Conservation (phyloP, 2,113 vertebrate genomes). For the Clarias macrocephalus region DNA sequence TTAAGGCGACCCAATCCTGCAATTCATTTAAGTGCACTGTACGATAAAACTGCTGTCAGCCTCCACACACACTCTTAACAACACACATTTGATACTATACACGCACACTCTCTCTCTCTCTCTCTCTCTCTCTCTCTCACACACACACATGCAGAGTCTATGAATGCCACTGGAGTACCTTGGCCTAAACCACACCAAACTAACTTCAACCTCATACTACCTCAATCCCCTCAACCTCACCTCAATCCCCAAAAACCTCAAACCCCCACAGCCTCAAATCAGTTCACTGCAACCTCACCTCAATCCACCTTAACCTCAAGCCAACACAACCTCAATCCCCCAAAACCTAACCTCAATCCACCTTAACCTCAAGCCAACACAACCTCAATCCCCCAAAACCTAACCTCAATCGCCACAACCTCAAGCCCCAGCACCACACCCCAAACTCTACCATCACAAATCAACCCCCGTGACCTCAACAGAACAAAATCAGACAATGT, state of each 20-base stretch:
- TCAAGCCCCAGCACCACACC: no score
- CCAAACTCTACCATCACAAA: neutral
- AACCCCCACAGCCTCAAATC: no score
- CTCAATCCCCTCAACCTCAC: neutral
- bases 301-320: no score
- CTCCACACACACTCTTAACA: slow-evolving; percentile 10
- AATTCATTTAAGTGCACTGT: slow-evolving; percentile 35
- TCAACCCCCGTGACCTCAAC: no score
- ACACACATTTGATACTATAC: neutral
- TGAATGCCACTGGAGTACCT: no score
- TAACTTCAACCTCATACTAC: neutral
- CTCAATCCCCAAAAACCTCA: neutral
- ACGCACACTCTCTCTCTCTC: neutral
- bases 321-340: no score
- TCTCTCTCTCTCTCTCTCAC: neutral
- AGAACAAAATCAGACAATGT: no score
- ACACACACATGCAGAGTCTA: neutral
- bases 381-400: no score
- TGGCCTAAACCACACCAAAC: neutral
- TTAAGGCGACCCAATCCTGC: slow-evolving; percentile 43
- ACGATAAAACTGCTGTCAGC: slow-evolving; percentile 10
- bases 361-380: no score
- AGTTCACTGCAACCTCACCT: no score
- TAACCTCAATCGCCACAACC: neutral
- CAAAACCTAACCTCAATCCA: neutral